Evolutionary conservation across 2,797 vertebrate genomes (phyloP), one percentile per base, ranked within the genome.

Genomic region (Microcaecilia unicolor): DNA sequence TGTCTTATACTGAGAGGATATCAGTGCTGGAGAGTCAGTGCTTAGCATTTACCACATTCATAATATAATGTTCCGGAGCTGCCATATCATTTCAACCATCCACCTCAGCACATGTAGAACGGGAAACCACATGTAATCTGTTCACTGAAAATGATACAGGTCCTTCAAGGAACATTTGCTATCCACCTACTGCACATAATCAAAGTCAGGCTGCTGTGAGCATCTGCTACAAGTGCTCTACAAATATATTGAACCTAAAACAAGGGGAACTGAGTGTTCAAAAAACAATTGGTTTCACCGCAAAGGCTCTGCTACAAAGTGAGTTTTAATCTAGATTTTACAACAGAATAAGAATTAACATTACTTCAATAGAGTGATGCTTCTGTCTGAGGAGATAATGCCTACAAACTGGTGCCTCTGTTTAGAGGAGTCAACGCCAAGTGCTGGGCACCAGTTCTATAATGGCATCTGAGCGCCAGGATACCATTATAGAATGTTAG

Each of bases 91-190:
- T 9, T 6, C 25, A 15, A n/a, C 15, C 18, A 7, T 22, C 15
- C 9, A 27, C 15, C 9, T 20, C 12, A 20, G 24, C 34, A 10
- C 5, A 25, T 21, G 6, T 18, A 35, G 28, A 44, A 22, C 27
- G 40, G 24, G 34, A 25, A 35, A 24, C 28, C 15, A 9, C 3
- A 4, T 15, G 3, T 16, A 28, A 34, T 47, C 32, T 48, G 15
- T 38, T 35, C 41, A 11, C 30, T 31, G 9, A 2, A 3, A 10
- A 4, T 37, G 20, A 22, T 2, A 29, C 14, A 37, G 34, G 16
- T 37, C 33, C 23, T 53, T 52, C 18, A 8, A 33, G 18, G 15
- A 55, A 24, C 26, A 14, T 9, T 25, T 37, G 15, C 35, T 40
- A 19, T 54, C 11, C 34, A 9, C 21, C 55, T 34, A 14, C 15